Evolutionary conservation across 2,113 vertebrate genomes (phyloP), one percentile per base, ranked within the genome.

Genomic region (Phyllostomus discolor): DNA sequence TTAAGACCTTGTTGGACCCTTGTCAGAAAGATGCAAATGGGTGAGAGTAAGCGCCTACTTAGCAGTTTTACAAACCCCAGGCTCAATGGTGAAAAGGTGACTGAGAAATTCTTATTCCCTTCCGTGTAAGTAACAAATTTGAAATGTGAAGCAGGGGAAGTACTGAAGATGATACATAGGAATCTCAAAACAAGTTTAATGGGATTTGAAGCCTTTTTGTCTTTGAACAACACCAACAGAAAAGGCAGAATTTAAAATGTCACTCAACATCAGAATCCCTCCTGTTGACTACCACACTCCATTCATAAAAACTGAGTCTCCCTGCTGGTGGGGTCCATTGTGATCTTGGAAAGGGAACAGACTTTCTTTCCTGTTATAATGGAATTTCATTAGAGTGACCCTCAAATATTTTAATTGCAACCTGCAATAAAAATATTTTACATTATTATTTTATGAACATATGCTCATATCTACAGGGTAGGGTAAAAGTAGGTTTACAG

Each of bases 161-260:
- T 10, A 91, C 57, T 59, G 57, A 88, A 78, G 81, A 62, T 76
- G 79, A 95, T 52, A 93, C 26, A 59, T 41, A 66, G 73, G 46
- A 97, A 88, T 97, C 95, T 95, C 91, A 87, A 91, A 57, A 96
- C 88, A 97, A 93, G 83, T 72, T 83, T 24, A 2, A 54, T n/a
- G 35, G 10, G 54, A 70, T 66, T 15, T 57, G 14, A 81, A 66
- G 70, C 0, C 28, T 73, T 90, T 79, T 52, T 83, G n/a, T 19
- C 17, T 75, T 85, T 66, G 35, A 31, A 69, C 1, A 87, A 46
- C n/a, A 38, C 81, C 24, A 20, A n/a, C 52, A 52, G 35, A 48
- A 62, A 43, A 41, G 17, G 31, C 8, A 54, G 8, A 46, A 64
- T 50, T 88, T 33, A 46, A 83, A 75, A 69, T 72, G 64, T 67